A percentile compares a stretch with the other conserved stretches of the same genome.
phyloP scores from a whole-genome alignment of 2,113 vertebrate genomes.

The Myiagra hebetior region DNA sequence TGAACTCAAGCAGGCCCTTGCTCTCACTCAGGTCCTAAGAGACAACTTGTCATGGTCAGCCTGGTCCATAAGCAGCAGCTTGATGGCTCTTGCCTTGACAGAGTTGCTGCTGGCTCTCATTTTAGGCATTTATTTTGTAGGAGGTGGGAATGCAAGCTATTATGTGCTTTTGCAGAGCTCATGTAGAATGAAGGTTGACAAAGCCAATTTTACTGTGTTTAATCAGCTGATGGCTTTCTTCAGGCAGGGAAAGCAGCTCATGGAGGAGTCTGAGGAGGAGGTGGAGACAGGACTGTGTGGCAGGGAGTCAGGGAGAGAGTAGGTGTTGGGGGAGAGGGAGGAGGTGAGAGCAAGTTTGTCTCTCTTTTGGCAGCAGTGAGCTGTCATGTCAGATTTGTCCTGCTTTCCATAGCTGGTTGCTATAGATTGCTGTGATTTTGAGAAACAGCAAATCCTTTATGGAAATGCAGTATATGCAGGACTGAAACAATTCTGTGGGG shows the following conservation, averaged over 20 bases:
- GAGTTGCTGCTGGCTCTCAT: not conserved
- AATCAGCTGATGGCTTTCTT: slow-evolving; percentile 52
- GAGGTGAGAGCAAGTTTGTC: slow-evolving; percentile 41
- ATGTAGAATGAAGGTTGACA: slow-evolving; percentile 21
- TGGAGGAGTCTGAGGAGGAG: slow-evolving; percentile 60
- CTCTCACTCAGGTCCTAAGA: not conserved
- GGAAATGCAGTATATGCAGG: not conserved
- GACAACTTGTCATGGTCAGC: not conserved
- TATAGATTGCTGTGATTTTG: not conserved
- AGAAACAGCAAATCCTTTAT: not conserved
- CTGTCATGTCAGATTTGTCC: slow-evolving; percentile 45
- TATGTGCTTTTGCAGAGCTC: slow-evolving; percentile 18
- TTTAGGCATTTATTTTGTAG: not conserved
- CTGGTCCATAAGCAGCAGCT: not conserved
- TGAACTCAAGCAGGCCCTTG: not conserved
- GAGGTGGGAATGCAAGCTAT: not conserved
- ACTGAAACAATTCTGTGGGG: not conserved
- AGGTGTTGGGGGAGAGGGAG: slow-evolving; percentile 48
- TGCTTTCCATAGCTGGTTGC: slow-evolving; percentile 2
- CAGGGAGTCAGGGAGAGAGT: slow-evolving; percentile 21
- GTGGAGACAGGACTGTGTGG: slow-evolving; percentile 47
- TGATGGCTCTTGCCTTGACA: not conserved
- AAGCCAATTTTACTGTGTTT: slow-evolving; percentile 43
- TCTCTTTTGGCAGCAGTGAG: slow-evolving; percentile 37
- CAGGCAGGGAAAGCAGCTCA: slow-evolving; percentile 29